phyloP scores from a whole-genome alignment of 2,113 vertebrate genomes.

The Cairina moschata region DNA sequence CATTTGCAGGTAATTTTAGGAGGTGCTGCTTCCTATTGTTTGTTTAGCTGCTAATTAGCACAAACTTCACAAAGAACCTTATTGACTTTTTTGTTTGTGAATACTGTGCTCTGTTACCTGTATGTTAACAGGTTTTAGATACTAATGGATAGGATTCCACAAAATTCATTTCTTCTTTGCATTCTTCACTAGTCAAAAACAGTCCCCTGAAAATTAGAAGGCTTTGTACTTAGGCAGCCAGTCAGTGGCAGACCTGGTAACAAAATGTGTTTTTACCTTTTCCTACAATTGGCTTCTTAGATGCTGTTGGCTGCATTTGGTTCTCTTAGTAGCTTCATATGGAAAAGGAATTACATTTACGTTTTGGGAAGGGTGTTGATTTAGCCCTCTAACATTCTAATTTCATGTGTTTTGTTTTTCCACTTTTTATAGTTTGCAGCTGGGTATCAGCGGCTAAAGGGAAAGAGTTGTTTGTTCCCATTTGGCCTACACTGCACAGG shows the following conservation, averaged over 20 bases:
- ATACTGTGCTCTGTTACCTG: neutral
- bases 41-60: neutral
- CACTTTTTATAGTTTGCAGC: slow-evolving; percentile 82
- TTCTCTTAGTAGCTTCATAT: neutral
- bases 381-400: neutral
- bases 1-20: neutral
- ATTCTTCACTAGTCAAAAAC: neutral
- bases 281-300: neutral
- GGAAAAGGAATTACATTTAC: accelerated
- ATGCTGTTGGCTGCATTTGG: accelerated
- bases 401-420: neutral
- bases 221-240: neutral
- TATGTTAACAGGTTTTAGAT: neutral
- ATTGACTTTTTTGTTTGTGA: neutral
- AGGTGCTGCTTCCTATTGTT: neutral
- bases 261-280: accelerated
- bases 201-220: neutral
- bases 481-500: slow-evolving; percentile 98
- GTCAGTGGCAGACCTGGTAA: neutral
- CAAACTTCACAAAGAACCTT: neutral
- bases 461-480: slow-evolving; percentile 91
- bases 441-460: slow-evolving; percentile 93
- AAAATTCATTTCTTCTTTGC: neutral
- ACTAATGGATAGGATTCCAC: too few relatives aligned
- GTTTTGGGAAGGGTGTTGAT: neutral